Percentiles rank a stretch among this genome's conserved stretches.
These are phyloP conservation scores for Meleagris gallopavo DNA, from an alignment of 2,113 vertebrate species.

Conservation along the genomic window DNA sequence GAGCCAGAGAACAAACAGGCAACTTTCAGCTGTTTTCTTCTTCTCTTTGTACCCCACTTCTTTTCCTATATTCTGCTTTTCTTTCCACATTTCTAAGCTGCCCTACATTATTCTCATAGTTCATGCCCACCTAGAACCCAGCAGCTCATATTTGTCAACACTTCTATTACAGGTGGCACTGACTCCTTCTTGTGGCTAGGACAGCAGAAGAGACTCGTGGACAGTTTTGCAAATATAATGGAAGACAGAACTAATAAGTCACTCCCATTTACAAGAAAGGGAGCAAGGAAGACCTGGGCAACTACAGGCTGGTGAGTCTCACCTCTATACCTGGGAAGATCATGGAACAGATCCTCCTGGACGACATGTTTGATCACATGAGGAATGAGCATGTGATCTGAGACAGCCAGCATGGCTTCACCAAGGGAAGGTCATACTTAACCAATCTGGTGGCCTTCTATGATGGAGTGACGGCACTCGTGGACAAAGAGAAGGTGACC, in stretches of 20 bases:
- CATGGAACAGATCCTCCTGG: no score
- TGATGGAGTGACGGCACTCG: no score
- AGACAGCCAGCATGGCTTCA: no score
- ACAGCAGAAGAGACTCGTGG: fast-evolving
- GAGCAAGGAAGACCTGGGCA: no score
- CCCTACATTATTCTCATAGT: not conserved
- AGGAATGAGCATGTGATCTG: no score
- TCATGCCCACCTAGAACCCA: not conserved
- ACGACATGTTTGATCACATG: no score
- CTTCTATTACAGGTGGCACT: no score
- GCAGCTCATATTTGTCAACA: not conserved
- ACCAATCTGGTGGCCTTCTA: no score
- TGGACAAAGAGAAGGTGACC: no score
- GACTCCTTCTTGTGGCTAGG: fast-evolving
- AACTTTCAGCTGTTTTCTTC: not conserved
- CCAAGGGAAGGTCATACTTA: no score
- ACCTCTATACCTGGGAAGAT: not conserved
- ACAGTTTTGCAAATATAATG: not conserved
- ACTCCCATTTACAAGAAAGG: not conserved
- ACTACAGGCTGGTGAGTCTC: no score
- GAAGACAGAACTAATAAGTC: not conserved
- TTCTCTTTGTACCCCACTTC: not conserved
- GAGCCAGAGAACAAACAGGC: not conserved
- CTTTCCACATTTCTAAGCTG: fast-evolving
- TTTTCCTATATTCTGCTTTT: not conserved